Evolutionary conservation across 2,113 vertebrate species (phyloP).

Genomic region (Rhinolophus ferrumequinum): DNA sequence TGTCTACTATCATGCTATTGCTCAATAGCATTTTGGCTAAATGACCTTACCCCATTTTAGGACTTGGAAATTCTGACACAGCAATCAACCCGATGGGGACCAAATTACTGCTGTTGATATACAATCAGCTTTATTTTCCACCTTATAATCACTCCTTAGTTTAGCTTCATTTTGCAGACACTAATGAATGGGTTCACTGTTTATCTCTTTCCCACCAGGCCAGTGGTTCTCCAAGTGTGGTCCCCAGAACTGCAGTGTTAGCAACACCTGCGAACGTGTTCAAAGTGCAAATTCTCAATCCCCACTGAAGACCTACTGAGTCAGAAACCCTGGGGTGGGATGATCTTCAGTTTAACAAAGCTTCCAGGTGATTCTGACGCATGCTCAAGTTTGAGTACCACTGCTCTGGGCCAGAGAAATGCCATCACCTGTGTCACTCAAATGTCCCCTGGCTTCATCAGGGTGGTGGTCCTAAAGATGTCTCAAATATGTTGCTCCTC

Average conservation of each 20-base stretch:
- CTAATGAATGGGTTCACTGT: accelerated
- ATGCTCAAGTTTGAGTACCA: accelerated
- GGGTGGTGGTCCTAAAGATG: neutral
- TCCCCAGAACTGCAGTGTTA: too few species aligned
- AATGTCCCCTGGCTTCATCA: neutral
- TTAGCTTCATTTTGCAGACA: neutral
- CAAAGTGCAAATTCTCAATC: neutral
- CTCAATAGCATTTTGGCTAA: constrained; percentile 21
- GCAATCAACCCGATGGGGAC: neutral
- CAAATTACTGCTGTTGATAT: neutral
- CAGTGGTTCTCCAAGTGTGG: neutral
- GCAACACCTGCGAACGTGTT: neutral
- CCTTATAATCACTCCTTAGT: neutral
- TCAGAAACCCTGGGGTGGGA: neutral
- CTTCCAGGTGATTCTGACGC: accelerated
- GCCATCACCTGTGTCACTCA: neutral
- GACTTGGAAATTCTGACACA: neutral
- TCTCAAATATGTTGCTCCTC: neutral
- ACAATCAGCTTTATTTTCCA: neutral
- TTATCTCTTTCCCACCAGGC: neutral
- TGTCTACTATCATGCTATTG: neutral
- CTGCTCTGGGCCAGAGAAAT: neutral
- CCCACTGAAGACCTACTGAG: neutral
- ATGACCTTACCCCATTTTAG: neutral
- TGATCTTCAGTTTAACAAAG: neutral